Evolutionary conservation across 2,888 invertebrate species (phyloP).

Genomic region (Colostygia pectinataria): DNA sequence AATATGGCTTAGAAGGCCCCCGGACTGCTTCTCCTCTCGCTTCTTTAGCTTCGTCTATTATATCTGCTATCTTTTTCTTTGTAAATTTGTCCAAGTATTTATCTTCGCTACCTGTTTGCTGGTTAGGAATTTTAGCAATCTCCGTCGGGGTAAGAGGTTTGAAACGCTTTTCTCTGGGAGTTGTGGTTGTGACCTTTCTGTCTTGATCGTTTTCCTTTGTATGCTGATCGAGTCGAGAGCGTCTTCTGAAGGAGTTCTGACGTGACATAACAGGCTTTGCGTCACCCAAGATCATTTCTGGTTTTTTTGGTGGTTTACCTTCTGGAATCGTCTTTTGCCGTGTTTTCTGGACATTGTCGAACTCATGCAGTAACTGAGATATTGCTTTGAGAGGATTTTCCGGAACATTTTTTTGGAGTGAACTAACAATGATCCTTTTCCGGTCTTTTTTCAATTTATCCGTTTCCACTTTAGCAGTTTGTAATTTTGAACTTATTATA

Average conservation of each 20-base stretch:
- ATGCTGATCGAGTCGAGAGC: constrained; percentile 48
- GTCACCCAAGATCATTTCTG: constrained; percentile 41
- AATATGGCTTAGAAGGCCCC: constrained; percentile 59
- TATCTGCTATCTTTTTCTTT: constrained; percentile 57
- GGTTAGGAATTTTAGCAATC: constrained; percentile 28
- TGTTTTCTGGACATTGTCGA: constrained; percentile 65
- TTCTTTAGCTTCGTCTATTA: constrained; percentile 72
- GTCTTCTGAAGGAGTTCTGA: constrained; percentile 42
- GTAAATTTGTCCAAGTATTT: constrained; percentile 39
- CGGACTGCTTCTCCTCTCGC: constrained; percentile 74
- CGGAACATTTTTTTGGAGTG: constrained; percentile 36
- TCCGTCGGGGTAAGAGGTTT: constrained; percentile 29
- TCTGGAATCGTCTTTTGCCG: constrained; percentile 49
- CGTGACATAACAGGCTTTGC: constrained; percentile 37
- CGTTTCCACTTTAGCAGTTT: constrained; percentile 40
- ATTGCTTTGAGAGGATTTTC: constrained; percentile 71
- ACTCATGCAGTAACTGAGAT: constrained; percentile 66
- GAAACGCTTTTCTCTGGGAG: constrained; percentile 36
- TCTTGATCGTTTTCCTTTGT: constrained; percentile 38
- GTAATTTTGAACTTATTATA: constrained; percentile 57
- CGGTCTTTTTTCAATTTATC: constrained; percentile 49
- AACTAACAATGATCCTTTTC: constrained; percentile 38
- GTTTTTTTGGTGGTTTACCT: constrained; percentile 44
- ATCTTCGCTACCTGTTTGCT: constrained; percentile 39
- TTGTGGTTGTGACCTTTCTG: constrained; percentile 25